Evolutionary conservation across 2,797 vertebrate species (phyloP), one percentile per base, ranked within the genome.

Genomic region (Gallinago stenura): DNA sequence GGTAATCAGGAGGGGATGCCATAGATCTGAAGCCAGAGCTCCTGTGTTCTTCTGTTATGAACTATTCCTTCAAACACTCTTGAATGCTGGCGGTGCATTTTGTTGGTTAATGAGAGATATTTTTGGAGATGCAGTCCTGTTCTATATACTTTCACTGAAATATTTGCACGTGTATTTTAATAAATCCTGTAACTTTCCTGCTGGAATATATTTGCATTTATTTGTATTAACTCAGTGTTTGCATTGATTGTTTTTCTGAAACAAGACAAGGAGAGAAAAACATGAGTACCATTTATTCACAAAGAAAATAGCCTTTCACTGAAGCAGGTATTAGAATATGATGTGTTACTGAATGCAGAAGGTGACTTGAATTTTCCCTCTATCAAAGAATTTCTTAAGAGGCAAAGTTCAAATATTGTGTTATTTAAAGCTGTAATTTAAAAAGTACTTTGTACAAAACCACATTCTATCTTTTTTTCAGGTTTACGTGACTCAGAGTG

Each of bases 221-320:
- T 96, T 97, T 97, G 61, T 93, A 89, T 97, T 96, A 96, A 90
- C 60, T 96, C 66, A 60, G 24, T 87, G 83, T 94, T 97, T 96
- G 90, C 90, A 83, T 25, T 94, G 82, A 86, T 83, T 73, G 41
- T 82, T 97, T 87, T 94, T 93, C 95, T 88, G 81, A 96, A 97
- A 81, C 65, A 94, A 93, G 88, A 66, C 70, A 75, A 92, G 86
- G 62, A 64, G 76, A 89, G 57, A 91, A 81, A 87, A 97, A 94
- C 82, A 95, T 7, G 39, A 70, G 39, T 76, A 70, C 83, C 94
- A 94, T 94, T 95, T 95, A 90, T 69, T 93, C 68, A 92, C 41
- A 94, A 95, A 77, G 58, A 88, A 96, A 97, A 94, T 51, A 94
- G 51, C 46, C 72, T 65, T 95, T 88, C 79, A 76, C n/a, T 56